Conservation (phyloP, 2,113 vertebrate genomes). For the Pachyramphus minor region DNA sequence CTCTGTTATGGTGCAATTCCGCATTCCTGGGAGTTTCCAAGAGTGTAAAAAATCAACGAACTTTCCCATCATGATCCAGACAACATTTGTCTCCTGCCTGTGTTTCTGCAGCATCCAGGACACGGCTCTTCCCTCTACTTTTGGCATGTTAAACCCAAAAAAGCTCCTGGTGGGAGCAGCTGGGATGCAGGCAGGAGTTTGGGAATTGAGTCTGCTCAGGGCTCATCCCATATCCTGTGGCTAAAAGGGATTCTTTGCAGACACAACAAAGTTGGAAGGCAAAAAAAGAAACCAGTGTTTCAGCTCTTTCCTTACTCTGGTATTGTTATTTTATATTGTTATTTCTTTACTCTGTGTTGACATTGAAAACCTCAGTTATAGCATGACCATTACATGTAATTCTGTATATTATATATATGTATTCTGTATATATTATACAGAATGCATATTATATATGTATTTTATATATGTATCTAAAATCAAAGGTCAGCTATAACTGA, state of each 20-base stretch:
- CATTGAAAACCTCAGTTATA: background rate
- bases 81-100: background rate
- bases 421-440: no score
- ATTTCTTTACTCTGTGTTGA: background rate
- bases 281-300: background rate
- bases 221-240: background rate
- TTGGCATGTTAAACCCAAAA: background rate
- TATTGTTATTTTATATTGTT: background rate
- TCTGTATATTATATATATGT: background rate
- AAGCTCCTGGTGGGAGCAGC: background rate
- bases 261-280: background rate
- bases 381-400: background rate
- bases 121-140: background rate
- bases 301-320: background rate
- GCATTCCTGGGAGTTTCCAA: background rate
- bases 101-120: background rate
- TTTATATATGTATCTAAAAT: background rate
- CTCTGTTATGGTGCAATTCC: background rate
- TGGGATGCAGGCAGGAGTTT: background rate
- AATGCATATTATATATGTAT: background rate
- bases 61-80: background rate
- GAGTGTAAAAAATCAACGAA: background rate
- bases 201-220: background rate
- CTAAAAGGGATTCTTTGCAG: background rate
- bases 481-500: background rate